Base-by-base conservation (phyloP, 2,888 invertebrate genomes). In the Latrodectus hesperus region DNA sequence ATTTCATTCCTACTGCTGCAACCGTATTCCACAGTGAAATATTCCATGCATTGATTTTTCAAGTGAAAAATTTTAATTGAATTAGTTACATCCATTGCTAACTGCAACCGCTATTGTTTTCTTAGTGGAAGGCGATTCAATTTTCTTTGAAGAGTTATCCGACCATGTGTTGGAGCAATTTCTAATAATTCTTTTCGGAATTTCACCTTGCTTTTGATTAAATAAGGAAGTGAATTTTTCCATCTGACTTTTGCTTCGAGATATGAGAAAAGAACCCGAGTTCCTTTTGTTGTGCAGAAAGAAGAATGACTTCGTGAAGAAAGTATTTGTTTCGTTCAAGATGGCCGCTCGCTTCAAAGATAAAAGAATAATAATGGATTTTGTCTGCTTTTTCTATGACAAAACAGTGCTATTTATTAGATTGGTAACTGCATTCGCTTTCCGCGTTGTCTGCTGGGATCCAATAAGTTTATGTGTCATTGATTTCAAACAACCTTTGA, bases 71-170 rank as follows among this genome's bases (percentile, higher is more conserved):
- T 49, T 78, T 81, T 81, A 74, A 65, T 74, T 64, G 53, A 81
- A 81, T 81, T 74, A 74, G 53, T 17, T 10, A 14, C 53, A 53
- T 55, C 38, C 81, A 81, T 22, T 38, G 53, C 17, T n/a, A 53
- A 51, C 51, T 67, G 52, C 14, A 26, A 11, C 52, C 17, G 53
- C 26, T 51, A 53, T 26, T 26, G 77, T 68, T 68, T 68, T 38
- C 74, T 53, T 22, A n/a, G 53, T 22, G 53, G 22, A 53, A 68
- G 65, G 67, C 81, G 80, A 81, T 81, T 81, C 73, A 81, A 81
- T 81, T 81, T 81, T 81, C 74, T 65, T 53, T n/a, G 65, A 64
- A 78, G 55, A 60, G 60, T 79, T 53, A 17, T 38, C 60, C 71
- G n/a, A 12, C 12, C 17, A n/a, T 71, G 26, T 53, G 64, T 65